Evolutionary conservation across 2,797 vertebrate genomes (phyloP).

Genomic region (Sternarchorhynchus goeldii): DNA sequence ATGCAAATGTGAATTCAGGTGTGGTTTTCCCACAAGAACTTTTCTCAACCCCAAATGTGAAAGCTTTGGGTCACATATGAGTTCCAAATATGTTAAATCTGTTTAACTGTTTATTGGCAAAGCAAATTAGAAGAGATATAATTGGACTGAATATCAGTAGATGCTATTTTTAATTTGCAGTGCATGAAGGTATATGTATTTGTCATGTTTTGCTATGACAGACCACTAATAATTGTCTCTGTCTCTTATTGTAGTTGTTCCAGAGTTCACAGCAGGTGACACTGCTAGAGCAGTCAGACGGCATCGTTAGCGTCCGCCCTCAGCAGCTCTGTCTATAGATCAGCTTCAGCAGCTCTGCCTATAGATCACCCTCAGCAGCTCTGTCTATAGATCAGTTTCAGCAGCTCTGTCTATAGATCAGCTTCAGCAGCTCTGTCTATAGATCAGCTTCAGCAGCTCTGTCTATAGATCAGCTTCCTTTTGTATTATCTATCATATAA

Average conservation of each 20-base stretch:
- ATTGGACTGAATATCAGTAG: neutral
- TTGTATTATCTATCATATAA: slow-evolving; percentile 10
- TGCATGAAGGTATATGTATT: neutral
- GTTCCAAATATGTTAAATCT: neutral
- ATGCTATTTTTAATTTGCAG: slow-evolving; percentile 2
- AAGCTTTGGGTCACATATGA: neutral
- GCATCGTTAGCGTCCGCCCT: neutral
- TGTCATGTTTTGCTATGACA: neutral
- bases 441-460: neutral
- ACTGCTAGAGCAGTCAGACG: slow-evolving; percentile 3
- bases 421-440: neutral
- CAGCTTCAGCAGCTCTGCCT: neutral
- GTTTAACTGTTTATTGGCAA: neutral
- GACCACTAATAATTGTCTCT: slow-evolving; percentile 4
- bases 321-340: neutral
- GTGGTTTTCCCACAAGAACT: neutral
- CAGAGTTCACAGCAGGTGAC: slow-evolving; percentile 17
- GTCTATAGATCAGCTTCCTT: neutral
- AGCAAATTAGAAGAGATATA: neutral
- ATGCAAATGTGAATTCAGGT: slow-evolving; percentile 1
- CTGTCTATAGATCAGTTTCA: neutral
- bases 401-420: neutral
- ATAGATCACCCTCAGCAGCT: neutral
- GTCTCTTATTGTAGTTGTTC: slow-evolving; percentile 12
- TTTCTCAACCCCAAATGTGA: neutral